These are phyloP conservation scores for Drosophila arizonae DNA, from an alignment of 1,140 invertebrate genomes.

Conservation along the genomic window DNA sequence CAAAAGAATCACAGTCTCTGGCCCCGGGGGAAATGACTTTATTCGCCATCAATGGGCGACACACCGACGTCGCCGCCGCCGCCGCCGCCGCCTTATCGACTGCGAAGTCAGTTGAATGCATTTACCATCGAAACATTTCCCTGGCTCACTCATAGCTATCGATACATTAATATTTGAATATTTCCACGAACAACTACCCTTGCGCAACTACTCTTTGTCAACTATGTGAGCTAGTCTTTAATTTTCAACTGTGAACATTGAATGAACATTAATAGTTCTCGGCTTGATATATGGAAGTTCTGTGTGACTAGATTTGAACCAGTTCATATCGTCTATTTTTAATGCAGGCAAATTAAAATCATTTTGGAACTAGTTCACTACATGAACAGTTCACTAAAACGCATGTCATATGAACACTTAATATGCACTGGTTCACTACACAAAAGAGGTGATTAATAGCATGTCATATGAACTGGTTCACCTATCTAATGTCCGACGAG, in stretches of 20 bases:
- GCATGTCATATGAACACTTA: background rate
- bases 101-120: conserved; percentile 17
- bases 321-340: background rate
- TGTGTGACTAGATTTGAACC: background rate
- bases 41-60: conserved; percentile 18
- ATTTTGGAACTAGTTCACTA: background rate
- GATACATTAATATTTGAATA: too few relatives aligned
- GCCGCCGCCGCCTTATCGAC: conserved; percentile 7
- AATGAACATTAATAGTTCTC: too few relatives aligned
- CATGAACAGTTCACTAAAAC: background rate
- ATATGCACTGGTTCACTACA: background rate
- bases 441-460: too few relatives aligned
- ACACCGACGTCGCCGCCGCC: conserved; percentile 1
- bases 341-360: background rate
- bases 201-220: too few relatives aligned
- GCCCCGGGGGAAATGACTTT: conserved; percentile 22
- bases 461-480: too few relatives aligned
- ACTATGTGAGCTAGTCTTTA: too few relatives aligned
- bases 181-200: too few relatives aligned
- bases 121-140: conserved; percentile 2
- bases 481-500: background rate
- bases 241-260: too few relatives aligned
- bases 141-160: background rate
- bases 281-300: too few relatives aligned
- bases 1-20: conserved; percentile 24